These are phyloP conservation scores for Anser cygnoides DNA, from an alignment of 2,113 vertebrate species.

Conservation along the genomic window DNA sequence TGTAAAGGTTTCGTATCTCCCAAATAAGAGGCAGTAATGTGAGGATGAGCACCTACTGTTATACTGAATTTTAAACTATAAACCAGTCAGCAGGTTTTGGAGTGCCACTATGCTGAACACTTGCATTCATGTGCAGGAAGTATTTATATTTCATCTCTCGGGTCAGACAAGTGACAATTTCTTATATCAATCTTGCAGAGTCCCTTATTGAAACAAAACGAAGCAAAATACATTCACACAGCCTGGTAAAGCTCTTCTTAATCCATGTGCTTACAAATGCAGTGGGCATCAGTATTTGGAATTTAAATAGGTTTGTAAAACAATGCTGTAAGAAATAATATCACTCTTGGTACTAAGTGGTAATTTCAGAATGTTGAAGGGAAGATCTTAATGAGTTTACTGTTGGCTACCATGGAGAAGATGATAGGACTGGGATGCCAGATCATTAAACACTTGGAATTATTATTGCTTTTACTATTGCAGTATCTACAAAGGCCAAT, in stretches of 20 bases:
- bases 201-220: not conserved
- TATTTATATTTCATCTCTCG: not conserved
- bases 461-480: conserved; percentile 27
- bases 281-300: not conserved
- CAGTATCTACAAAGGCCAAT: not conserved
- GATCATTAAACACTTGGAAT: not conserved
- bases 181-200: not conserved
- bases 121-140: not conserved
- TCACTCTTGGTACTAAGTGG: not conserved
- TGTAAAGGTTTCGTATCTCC: not conserved
- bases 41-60: not conserved
- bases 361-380: conserved; percentile 5
- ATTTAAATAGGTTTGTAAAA: conserved; percentile 11
- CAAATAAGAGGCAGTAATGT: not conserved
- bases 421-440: conserved; percentile 9
- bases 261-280: not conserved
- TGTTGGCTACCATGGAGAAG: not conserved
- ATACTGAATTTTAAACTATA: not conserved
- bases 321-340: conserved; percentile 18
- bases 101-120: not conserved
- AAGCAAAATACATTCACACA: not conserved
- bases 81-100: not conserved
- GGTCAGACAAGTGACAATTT: not conserved
- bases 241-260: not conserved
- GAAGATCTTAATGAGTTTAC: conserved; percentile 39